These are phyloP conservation scores for Seladonia tumulorum DNA, from an alignment of 2,888 invertebrate genomes.

Conservation along the genomic window DNA sequence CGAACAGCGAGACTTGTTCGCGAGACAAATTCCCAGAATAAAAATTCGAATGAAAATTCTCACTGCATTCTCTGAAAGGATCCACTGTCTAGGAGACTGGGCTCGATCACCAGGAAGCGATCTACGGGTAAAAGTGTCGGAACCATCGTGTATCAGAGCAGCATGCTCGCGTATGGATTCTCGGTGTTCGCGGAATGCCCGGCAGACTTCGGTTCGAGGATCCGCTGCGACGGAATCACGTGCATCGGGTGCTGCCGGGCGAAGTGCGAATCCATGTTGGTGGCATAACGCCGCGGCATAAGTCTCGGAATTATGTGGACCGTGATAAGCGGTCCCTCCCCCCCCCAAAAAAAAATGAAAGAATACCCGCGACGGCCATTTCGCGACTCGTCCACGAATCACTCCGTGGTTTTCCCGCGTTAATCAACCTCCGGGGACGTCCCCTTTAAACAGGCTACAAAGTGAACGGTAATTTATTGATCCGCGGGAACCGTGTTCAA, in stretches of 20 bases:
- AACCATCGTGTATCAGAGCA: neutral
- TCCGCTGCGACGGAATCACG: constrained; percentile 61
- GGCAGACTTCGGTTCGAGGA: constrained; percentile 59
- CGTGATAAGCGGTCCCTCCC: constrained; percentile 71
- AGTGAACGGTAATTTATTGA: constrained; percentile 64
- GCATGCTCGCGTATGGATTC: constrained; percentile 43
- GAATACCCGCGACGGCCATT: neutral
- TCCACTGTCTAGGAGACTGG: neutral
- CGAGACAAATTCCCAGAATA: neutral
- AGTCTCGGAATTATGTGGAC: constrained; percentile 72
- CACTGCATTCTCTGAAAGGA: neutral
- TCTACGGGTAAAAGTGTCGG: neutral
- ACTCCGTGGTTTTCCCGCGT: neutral
- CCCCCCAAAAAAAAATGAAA: constrained; percentile 43
- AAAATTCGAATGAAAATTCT: neutral
- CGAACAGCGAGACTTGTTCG: neutral
- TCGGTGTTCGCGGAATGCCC: constrained; percentile 44
- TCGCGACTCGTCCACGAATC: neutral
- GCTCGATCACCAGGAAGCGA: neutral
- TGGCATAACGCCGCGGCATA: constrained; percentile 65
- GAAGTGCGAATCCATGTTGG: constrained; percentile 79
- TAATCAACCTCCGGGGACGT: constrained; percentile 21
- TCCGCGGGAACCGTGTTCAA: constrained; percentile 49
- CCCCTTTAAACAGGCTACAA: constrained; percentile 59
- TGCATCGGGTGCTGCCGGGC: constrained; percentile 58